Evolutionary conservation across 2,113 vertebrate genomes (phyloP), one percentile per base, ranked within the genome.

Genomic region (Enhydra lutris): DNA sequence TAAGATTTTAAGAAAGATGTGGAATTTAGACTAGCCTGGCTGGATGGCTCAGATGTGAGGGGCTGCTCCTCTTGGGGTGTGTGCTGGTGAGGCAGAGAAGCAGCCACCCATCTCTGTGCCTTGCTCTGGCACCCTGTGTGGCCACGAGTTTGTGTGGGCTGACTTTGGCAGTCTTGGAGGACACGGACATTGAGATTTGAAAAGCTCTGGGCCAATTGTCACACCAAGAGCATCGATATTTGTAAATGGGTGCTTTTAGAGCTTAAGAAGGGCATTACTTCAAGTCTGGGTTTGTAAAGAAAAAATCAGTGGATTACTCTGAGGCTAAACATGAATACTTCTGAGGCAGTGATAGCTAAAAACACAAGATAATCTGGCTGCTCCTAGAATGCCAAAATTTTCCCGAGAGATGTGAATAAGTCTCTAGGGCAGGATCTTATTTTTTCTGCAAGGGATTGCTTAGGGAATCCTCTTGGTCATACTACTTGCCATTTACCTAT

Each of bases 211-310:
- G 50, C 14, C 93, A 55, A 80, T 6, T 26, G 79, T 95, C 61
- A 95, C 13, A 78, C 2, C 12, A 42, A 83, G 39, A 26, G 95
- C 57, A 39, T 97, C 13, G 4, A 18, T 97, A 94, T 91, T 94
- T 97, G 93, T 91, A 93, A 95, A 95, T 71, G 79, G 78, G 5
- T 94, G 74, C 59, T 96, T 95, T 96, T 78, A 92, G 74, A 95
- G 26, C 79, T 79, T 59, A 76, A 57, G 6, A 59, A 91, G 73
- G 69, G 15, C 15, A 5, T 91, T 69, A 76, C 36, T 67, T 76
- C 15, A 57, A 59, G 18, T 3, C 18, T 84, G 14, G 4, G 2
- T 63, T 96, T 17, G 7, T 31, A 79, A 94, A 71, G 57, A 4
- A 94, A 4, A 94, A 95, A 78, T 69, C 4, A 80, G 55, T 15